Base-by-base conservation (phyloP, 1,140 invertebrate species). In the Cydia strobilella region DNA sequence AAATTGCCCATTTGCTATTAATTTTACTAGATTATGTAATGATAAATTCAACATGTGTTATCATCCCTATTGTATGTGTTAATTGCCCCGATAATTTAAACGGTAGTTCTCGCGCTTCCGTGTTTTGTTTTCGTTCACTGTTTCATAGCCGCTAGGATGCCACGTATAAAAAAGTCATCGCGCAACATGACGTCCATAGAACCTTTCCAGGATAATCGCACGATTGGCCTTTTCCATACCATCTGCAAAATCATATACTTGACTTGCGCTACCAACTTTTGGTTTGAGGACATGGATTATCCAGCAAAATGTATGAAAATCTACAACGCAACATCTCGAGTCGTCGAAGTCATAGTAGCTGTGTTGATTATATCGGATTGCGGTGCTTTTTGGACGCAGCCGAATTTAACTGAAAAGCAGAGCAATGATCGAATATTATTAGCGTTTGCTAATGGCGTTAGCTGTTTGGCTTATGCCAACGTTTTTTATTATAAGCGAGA, bases 381-480 rank as follows among this genome's bases (percentile, higher is more conserved):
- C 20, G 59, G 71, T 3, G 75, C 80, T 2, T 77, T 82, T 27
- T 74, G 76, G 20, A 86, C 84, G 0, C 79, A 82, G 45, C 65
- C 48, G 0, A 75, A 82, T 31, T 76, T 88, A 18, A 77, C 77
- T 1, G 72, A 76, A 15, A 82, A 83, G 45, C 83, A 86, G 48
- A 71, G 71, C 10, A 78, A 72, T 1, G 82, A 86, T 74, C 73
- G 77, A 62, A 15, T 83, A 2, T 3, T 86, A 0, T 85, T 82
- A 20, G 51, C 71, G 0, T 66, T 83, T 48, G 77, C 83, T 0
- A 80, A 86, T 63, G 82, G 82, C 0, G 74, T 84, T n/a, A n/a
- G 84, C 2, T 77, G 65, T 9, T 18, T 6, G 0, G 80, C 80
- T 27, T 75, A 51, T n/a, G 20, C 77, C 3, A 80, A 66, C 7